Evolutionary conservation across 2,113 vertebrate genomes (phyloP).

Genomic region (Tichodroma muraria): DNA sequence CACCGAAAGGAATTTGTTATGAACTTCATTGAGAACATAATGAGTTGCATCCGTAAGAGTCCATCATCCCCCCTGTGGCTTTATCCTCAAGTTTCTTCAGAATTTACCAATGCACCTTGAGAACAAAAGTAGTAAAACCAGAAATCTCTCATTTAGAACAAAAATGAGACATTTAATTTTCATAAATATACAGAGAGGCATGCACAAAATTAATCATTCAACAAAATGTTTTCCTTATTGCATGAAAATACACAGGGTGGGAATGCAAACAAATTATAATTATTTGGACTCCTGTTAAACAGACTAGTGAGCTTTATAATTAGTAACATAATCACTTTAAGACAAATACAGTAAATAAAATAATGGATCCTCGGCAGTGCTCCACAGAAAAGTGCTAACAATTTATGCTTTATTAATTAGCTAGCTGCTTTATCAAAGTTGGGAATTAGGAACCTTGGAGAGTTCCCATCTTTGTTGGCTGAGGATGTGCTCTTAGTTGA

Average conservation of each 20-base stretch:
- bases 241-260: neutral
- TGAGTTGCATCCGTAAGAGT: neutral
- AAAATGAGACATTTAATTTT: neutral
- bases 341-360: constrained; percentile 50
- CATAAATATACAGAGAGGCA: neutral
- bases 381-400: neutral
- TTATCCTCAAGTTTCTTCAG: neutral
- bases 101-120: neutral
- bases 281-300: constrained; percentile 47
- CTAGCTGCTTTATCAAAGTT: neutral
- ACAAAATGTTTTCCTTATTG: constrained; percentile 20
- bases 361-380: neutral
- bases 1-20: neutral
- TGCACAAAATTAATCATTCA: neutral
- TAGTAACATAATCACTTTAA: constrained; percentile 52
- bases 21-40: neutral
- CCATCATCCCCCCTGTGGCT: neutral
- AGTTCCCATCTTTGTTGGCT: neutral
- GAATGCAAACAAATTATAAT: constrained; percentile 43
- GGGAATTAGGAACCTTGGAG: neutral
- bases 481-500: neutral
- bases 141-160: neutral
- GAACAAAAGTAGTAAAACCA: neutral
- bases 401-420: neutral
- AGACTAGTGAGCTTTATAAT: constrained; percentile 57